phyloP scores from a whole-genome alignment of 1,140 invertebrate genomes.

The Temnothorax longispinosus region DNA sequence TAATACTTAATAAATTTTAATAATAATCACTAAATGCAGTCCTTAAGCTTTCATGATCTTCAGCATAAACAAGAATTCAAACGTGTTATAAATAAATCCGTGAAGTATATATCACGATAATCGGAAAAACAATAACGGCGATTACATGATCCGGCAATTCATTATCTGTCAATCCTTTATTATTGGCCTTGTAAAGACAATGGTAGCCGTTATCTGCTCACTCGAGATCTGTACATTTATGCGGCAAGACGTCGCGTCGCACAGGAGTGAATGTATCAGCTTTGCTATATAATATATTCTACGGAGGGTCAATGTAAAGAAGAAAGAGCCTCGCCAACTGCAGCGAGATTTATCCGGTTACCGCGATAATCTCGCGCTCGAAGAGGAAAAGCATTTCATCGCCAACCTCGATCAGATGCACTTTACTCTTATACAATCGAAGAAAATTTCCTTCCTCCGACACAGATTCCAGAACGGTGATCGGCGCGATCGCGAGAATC shows the following conservation, averaged over 20 bases:
- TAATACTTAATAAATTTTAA: background rate
- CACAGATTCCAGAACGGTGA: constrained; percentile 2
- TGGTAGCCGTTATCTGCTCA: constrained; percentile 17
- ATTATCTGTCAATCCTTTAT: background rate
- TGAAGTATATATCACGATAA: background rate
- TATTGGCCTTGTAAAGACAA: constrained; percentile 27
- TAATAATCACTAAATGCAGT: background rate
- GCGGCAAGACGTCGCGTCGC: background rate
- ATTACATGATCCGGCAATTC: background rate
- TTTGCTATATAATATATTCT: background rate
- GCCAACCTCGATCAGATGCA: background rate
- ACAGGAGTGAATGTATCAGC: constrained; percentile 28
- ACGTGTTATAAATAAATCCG: background rate
- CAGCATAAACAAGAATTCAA: background rate
- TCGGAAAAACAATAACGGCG: background rate
- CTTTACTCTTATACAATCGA: constrained; percentile 30
- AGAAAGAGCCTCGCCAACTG: background rate
- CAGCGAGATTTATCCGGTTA: background rate
- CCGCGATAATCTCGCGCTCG: background rate
- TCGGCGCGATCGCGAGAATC: background rate
- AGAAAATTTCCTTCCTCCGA: constrained; percentile 34
- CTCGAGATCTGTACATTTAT: background rate
- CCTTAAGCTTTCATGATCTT: background rate
- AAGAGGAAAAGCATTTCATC: background rate
- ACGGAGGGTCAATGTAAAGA: background rate